Evolutionary conservation across 2,113 vertebrate species (phyloP).

Genomic region (Vanacampus margaritifer): DNA sequence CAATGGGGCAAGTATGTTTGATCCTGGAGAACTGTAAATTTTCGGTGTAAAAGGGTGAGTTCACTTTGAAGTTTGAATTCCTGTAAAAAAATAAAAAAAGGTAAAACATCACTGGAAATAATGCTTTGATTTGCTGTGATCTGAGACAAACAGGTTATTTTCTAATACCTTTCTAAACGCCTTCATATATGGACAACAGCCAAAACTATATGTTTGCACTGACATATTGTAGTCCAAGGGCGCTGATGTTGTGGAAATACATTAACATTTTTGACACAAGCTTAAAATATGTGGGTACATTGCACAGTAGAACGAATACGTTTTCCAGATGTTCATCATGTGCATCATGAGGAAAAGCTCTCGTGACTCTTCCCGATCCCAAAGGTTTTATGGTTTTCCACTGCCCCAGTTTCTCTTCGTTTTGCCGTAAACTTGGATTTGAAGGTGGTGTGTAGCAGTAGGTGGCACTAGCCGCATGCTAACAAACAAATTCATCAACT

Average conservation of each 20-base stretch:
- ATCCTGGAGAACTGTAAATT: too few species aligned
- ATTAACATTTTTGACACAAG: constrained; percentile 5
- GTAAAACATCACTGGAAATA: too few species aligned
- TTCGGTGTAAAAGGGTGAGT: too few species aligned
- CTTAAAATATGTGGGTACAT: constrained; percentile 25
- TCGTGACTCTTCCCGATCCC: constrained; percentile 4
- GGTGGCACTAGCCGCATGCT: not conserved
- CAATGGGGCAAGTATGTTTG: too few species aligned
- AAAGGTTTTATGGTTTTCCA: constrained; percentile 11
- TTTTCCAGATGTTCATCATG: constrained; percentile 38
- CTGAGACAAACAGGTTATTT: too few species aligned
- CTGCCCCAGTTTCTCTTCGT: not conserved
- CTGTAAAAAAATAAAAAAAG: too few species aligned
- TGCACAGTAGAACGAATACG: constrained; percentile 26
- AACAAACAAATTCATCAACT: not conserved
- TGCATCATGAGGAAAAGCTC: constrained; percentile 3
- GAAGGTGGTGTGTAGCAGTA: not conserved
- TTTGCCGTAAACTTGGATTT: constrained; percentile 1
- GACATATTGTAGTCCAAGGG: too few species aligned
- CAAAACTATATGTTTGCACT: too few species aligned
- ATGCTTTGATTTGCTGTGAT: too few species aligned
- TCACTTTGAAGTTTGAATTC: too few species aligned
- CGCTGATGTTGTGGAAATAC: not conserved
- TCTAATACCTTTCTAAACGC: too few species aligned
- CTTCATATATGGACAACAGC: too few species aligned